A percentile compares a stretch with the other conserved stretches of the same genome.
Conservation (phyloP, 2,113 vertebrate species). For the Brachypteracias leptosomus region DNA sequence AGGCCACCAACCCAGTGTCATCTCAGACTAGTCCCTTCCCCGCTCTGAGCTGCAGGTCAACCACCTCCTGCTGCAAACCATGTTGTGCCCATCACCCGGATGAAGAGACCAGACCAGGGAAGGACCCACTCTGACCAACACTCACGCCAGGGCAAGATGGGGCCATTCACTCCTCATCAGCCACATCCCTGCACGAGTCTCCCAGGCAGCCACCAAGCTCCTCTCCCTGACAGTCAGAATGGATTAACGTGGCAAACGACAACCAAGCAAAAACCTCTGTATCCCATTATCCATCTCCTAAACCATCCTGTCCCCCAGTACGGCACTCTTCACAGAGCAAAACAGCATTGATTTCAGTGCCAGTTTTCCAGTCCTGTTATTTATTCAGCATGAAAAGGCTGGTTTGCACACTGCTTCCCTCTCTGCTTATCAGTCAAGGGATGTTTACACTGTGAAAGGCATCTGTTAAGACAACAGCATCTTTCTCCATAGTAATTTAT, state of each 20-base stretch:
- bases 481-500: conserved; percentile 44
- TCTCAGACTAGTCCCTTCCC: accelerated
- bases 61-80: background rate
- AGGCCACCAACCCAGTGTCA: background rate
- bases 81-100: accelerated
- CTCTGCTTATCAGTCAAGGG: conserved; percentile 56
- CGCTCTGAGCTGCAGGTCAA: background rate
- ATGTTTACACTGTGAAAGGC: conserved; percentile 42
- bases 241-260: background rate
- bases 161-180: background rate
- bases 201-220: background rate
- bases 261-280: background rate
- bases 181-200: background rate
- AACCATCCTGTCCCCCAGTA: background rate
- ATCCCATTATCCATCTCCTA: background rate
- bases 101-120: background rate
- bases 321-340: background rate
- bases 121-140: background rate
- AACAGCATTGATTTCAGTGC: conserved; percentile 21
- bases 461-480: conserved; percentile 47
- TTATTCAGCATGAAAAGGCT: conserved; percentile 21
- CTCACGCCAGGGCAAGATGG: background rate
- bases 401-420: background rate
- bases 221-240: background rate
- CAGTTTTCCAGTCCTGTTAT: conserved; percentile 5